Percentiles rank a stretch among this genome's conserved stretches.
These are phyloP conservation scores for Heptranchias perlo DNA, from an alignment of 2,113 vertebrate genomes.

Conservation along the genomic window DNA sequence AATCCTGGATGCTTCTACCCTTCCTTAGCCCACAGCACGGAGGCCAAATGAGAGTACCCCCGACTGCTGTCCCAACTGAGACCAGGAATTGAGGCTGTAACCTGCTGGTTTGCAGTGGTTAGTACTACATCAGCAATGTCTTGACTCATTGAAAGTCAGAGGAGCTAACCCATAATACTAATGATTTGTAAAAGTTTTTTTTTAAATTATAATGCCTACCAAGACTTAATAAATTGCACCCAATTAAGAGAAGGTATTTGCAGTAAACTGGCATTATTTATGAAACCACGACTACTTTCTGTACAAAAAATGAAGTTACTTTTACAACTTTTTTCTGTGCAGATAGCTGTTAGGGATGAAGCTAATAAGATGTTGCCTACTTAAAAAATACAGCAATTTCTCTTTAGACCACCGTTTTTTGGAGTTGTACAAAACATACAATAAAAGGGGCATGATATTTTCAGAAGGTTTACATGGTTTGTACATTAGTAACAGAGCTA, in stretches of 20 bases:
- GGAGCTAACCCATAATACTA: neutral
- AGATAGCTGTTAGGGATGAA: neutral
- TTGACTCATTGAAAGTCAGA: neutral
- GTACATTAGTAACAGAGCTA: neutral
- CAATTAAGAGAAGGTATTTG: neutral
- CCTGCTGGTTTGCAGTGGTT: neutral
- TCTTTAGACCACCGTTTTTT: neutral
- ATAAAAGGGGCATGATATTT: neutral
- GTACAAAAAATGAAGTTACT: neutral
- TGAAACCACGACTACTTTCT: neutral
- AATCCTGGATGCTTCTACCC: no score
- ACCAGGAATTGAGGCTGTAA: neutral
- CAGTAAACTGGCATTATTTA: neutral
- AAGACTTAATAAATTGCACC: neutral
- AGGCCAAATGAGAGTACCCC: neutral
- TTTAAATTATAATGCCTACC: neutral
- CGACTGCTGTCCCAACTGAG: neutral
- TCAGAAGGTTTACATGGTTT: no score
- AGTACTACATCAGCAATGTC: neutral
- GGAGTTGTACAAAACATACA: neutral
- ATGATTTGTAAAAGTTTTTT: neutral
- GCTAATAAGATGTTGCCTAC: neutral
- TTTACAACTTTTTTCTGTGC: neutral
- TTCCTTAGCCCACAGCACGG: no score
- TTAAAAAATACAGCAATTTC: neutral